A percentile compares a stretch with the other conserved stretches of the same genome.
Conservation (phyloP, 2,113 vertebrate species). For the Brachyhypopomus gauderio region DNA sequence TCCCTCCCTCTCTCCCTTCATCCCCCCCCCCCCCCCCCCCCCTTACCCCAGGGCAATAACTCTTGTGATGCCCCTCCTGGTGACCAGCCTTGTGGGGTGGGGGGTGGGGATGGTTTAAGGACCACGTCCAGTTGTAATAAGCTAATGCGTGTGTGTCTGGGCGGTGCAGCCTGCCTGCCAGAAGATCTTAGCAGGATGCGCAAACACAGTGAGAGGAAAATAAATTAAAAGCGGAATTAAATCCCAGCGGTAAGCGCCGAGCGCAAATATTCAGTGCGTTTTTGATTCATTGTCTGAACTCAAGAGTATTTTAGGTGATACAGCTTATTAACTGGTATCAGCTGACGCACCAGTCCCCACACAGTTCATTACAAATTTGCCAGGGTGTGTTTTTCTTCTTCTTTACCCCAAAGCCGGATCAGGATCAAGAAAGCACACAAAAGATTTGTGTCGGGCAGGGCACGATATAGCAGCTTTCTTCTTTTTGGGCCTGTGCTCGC, state of each 20-base stretch:
- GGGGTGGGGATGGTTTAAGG: not conserved
- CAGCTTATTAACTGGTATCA: conserved; percentile 52
- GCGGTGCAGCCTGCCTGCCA: conserved; percentile 25
- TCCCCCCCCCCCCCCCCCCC: not conserved
- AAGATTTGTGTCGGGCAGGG: conserved; percentile 22
- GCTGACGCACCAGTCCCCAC: conserved; percentile 52
- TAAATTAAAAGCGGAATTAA: conserved; percentile 58
- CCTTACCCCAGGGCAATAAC: not conserved
- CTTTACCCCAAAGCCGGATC: conserved; percentile 14
- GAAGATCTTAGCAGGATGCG: conserved; percentile 33
- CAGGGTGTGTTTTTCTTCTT: conserved; percentile 26
- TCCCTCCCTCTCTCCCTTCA: not conserved
- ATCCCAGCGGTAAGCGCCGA: conserved; percentile 34
- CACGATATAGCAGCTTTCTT: conserved; percentile 41
- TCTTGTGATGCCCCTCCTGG: conserved; percentile 20
- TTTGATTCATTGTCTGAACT: conserved; percentile 18
- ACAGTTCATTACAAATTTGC: conserved; percentile 65
- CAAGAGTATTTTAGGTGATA: conserved; percentile 43
- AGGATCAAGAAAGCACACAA: conserved; percentile 35
- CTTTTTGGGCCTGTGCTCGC: conserved; percentile 45
- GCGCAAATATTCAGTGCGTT: conserved; percentile 24
- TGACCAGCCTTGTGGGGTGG: conserved; percentile 14
- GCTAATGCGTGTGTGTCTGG: conserved; percentile 17
- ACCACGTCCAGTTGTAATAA: conserved; percentile 20
- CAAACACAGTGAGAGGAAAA: conserved; percentile 54